These are phyloP conservation scores for Brachypodius melanocephalos DNA, from an alignment of 2,113 vertebrate genomes.

Conservation along the genomic window DNA sequence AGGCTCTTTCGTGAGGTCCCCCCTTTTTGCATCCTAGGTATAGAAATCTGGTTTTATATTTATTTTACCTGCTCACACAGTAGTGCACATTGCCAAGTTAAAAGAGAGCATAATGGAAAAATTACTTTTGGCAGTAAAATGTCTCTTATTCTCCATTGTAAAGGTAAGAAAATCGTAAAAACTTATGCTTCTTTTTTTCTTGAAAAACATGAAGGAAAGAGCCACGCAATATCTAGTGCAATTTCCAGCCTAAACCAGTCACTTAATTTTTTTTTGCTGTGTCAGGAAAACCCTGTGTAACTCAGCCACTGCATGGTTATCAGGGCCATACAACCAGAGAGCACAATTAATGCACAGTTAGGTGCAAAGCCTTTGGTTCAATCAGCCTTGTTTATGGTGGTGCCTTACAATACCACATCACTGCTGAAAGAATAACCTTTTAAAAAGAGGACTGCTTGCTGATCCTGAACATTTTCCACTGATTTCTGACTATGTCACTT, in stretches of 20 bases:
- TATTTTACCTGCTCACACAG: neutral
- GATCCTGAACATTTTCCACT: neutral
- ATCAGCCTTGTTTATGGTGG: neutral
- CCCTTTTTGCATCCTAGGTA: neutral
- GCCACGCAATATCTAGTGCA: neutral
- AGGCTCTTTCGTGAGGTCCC: neutral
- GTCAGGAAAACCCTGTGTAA: neutral
- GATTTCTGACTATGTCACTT: neutral
- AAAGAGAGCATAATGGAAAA: neutral
- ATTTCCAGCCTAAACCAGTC: neutral
- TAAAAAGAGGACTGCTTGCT: neutral
- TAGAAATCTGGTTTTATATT: neutral
- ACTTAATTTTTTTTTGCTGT: neutral
- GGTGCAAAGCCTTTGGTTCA: neutral
- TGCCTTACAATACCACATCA: neutral
- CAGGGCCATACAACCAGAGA: rapidly evolving
- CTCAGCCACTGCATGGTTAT: neutral
- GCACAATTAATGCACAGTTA: neutral
- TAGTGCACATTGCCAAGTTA: neutral
- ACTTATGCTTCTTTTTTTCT: neutral
- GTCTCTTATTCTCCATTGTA: neutral
- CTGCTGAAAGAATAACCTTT: neutral
- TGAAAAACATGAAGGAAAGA: neutral
- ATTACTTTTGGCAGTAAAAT: neutral
- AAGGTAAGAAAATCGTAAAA: neutral